Conservation (phyloP, 2,797 vertebrate species). For the Glossophaga mutica region DNA sequence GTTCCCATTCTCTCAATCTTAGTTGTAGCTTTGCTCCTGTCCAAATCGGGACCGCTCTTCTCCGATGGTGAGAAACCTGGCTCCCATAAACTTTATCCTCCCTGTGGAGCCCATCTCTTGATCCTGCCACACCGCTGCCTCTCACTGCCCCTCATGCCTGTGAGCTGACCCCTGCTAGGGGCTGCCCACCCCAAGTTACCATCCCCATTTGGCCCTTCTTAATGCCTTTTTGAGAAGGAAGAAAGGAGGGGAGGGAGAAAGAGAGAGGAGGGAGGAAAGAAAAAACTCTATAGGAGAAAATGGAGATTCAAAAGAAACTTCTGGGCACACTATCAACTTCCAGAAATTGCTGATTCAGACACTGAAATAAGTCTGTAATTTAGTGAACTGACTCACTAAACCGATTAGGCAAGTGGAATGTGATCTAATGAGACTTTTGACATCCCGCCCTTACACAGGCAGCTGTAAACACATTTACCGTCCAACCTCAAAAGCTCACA, state of each 20-base stretch:
- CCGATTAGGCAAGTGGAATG: constrained; percentile 31
- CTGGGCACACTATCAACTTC: constrained; percentile 26
- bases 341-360: constrained; percentile 49
- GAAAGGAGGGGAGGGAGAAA: background rate
- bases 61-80: background rate
- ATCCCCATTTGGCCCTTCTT: background rate
- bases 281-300: background rate
- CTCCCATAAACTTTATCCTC: background rate
- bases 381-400: constrained; percentile 50
- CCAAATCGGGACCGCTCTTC: background rate
- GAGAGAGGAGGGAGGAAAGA: background rate
- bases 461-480: background rate
- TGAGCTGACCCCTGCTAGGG: background rate
- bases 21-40: background rate
- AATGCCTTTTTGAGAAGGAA: background rate
- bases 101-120: background rate
- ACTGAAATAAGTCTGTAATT: constrained; percentile 59
- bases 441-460: background rate
- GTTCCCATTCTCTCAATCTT: background rate
- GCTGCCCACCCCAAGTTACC: background rate
- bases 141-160: background rate
- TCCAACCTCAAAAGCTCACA: background rate
- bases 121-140: background rate
- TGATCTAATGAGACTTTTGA: constrained; percentile 45
- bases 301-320: background rate